Evolutionary conservation across 2,797 vertebrate genomes (phyloP), one percentile per base, ranked within the genome.

Genomic region (Eremophila alpestris): DNA sequence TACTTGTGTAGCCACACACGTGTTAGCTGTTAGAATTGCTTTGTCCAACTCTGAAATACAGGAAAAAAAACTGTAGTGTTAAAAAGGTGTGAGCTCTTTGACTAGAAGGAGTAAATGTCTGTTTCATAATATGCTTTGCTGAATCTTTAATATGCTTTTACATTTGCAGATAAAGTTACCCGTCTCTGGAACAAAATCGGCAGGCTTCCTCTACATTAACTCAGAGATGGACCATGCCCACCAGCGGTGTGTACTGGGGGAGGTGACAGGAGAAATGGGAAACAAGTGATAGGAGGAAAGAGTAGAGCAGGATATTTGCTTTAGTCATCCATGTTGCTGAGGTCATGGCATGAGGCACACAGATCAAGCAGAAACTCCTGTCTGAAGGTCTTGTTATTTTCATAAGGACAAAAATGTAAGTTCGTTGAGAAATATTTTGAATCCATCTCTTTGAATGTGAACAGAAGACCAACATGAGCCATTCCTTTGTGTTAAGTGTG

Each of bases 161-260:
- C 12, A 23, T 74, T 56, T 83, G 46, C 96, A 99, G 98, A 91
- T 99, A 43, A 99, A 99, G 97, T 98, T 99, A 76, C 99, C 98
- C 0, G 98, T 99, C 27, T 98, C 98, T 29, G 98, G 99, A 34
- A 80, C 95, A 32, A 98, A 97, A 82, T 97, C 92, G 4, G 97
- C 97, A 0, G 99, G 98, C 36, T 97, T 98, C 78, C 97, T 99
- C 59, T 98, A 97, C 16, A 97, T 98, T 7, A 92, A 65, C 22
- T 98, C 98, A 3, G 55, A 93, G 67, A 98, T 97, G 97, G 98
- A 98, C 59, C 75, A 96, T 16, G 48, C 94, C 14, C 95, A 34
- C 32, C 97, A 96, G 56, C 95, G 98, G 98, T 99, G 82, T 0
- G 93, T 76, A 65, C 51, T 43, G 52, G 43, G 49, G 34, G 24